A percentile compares a stretch with the other conserved stretches of the same genome.
Evolutionary conservation across 2,113 vertebrate genomes (phyloP).

Genomic region (Amblyornis subalaris): DNA sequence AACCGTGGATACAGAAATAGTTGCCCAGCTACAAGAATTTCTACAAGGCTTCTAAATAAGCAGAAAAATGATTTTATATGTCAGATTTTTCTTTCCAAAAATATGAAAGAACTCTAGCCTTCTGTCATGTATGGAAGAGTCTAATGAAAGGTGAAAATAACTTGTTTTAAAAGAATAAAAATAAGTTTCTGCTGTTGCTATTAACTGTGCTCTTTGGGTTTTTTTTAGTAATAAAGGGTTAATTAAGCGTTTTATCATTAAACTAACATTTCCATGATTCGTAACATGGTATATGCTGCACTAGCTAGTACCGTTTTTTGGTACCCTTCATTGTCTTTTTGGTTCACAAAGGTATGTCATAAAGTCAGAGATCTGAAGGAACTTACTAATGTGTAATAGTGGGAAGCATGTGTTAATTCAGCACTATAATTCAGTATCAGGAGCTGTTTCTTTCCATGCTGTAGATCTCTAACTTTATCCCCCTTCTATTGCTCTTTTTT

Average conservation of each 20-base stretch:
- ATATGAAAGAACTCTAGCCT: background rate
- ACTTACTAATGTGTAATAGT: background rate
- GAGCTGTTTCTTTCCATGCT: background rate
- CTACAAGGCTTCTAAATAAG: slow-evolving; percentile 81
- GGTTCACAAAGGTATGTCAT: background rate
- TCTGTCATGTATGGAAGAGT: background rate
- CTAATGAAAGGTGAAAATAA: slow-evolving; percentile 27
- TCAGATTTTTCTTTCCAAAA: background rate
- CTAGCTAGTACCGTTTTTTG: background rate
- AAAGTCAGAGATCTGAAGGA: background rate
- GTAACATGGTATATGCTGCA: background rate
- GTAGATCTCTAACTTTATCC: background rate
- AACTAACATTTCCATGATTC: background rate
- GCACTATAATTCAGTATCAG: background rate
- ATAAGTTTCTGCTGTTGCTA: background rate
- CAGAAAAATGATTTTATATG: background rate
- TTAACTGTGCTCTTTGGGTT: background rate
- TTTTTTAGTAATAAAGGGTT: background rate
- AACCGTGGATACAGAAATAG: slow-evolving; percentile 92
- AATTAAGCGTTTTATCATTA: background rate
- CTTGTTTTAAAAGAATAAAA: slow-evolving; percentile 23
- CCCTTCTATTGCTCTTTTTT: background rate
- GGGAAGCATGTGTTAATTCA: background rate
- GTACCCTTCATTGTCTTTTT: background rate
- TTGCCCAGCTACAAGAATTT: slow-evolving; percentile 92